A percentile compares a stretch with the other conserved stretches of the same genome.
These are phyloP conservation scores for Agrilus planipennis DNA, from an alignment of 1,140 invertebrate species.

Conservation along the genomic window DNA sequence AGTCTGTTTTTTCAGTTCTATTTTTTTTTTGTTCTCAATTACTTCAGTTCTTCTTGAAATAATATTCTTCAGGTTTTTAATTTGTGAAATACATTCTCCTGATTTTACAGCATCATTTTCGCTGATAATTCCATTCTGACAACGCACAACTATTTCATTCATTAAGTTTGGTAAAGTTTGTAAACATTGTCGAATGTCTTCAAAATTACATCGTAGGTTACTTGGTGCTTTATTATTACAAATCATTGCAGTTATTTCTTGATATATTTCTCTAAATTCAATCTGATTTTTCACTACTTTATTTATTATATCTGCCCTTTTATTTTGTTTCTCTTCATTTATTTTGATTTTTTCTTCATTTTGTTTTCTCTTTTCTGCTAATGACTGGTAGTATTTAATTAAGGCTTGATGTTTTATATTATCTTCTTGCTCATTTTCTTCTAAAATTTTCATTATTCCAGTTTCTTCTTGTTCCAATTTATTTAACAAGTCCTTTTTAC, in stretches of 20 bases:
- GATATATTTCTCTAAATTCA: constrained; percentile 29
- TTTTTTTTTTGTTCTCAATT: constrained; percentile 15
- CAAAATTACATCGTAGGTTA: constrained; percentile 19
- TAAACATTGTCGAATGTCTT: constrained; percentile 26
- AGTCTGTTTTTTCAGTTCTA: constrained; percentile 10
- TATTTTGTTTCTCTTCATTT: constrained; percentile 31
- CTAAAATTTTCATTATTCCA: constrained; percentile 26
- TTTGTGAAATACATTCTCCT: constrained; percentile 30
- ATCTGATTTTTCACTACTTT: constrained; percentile 26
- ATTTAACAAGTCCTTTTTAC: constrained; percentile 27
- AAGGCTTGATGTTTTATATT: constrained; percentile 26
- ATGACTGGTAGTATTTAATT: constrained; percentile 30
- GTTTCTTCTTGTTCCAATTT: constrained; percentile 26
- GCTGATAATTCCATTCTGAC: constrained; percentile 35
- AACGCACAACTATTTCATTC: constrained; percentile 39
- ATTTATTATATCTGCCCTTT: constrained; percentile 27
- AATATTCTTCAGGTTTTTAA: constrained; percentile 26
- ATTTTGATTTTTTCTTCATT: constrained; percentile 33
- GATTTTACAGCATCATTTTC: constrained; percentile 36
- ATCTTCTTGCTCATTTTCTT: constrained; percentile 29
- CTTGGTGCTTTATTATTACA: constrained; percentile 31
- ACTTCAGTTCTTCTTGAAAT: constrained; percentile 1
- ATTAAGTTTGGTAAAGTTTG: constrained; percentile 32
- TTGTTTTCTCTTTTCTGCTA: constrained; percentile 29
- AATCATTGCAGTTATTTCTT: constrained; percentile 29